Evolutionary conservation across 1,140 invertebrate species (phyloP).

Genomic region (Geopemphigus sp.): DNA sequence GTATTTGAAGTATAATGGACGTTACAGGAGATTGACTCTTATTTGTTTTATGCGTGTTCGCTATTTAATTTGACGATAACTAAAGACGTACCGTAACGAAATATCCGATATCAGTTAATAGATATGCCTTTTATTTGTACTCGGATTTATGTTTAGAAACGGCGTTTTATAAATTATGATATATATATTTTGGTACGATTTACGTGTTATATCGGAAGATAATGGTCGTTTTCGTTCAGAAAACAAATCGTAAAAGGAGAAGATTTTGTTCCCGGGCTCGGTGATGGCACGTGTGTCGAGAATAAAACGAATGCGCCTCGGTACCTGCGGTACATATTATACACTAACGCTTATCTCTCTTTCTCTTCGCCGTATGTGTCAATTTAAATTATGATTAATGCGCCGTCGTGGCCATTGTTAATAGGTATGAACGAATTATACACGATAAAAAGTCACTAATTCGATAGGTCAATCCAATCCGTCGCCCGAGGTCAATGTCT

Average conservation of each 20-base stretch:
- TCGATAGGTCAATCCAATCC: slow-evolving; percentile 38
- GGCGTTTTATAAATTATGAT: not conserved
- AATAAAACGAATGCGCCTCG: not conserved
- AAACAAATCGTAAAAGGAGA: not conserved
- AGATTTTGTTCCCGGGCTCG: too few species aligned
- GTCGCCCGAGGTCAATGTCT: slow-evolving; percentile 30
- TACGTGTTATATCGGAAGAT: not conserved
- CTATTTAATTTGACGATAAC: too few species aligned
- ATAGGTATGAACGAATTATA: slow-evolving; percentile 14
- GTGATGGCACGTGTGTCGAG: not conserved
- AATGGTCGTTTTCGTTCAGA: not conserved
- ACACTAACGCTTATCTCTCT: not conserved
- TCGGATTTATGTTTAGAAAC: not conserved
- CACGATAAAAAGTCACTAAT: slow-evolving; percentile 38
- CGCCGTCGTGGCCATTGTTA: not conserved
- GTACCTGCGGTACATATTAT: not conserved
- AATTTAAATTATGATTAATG: slow-evolving; percentile 37
- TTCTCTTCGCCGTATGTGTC: not conserved
- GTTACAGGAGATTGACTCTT: too few species aligned
- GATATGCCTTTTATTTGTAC: not conserved
- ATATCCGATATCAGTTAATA: too few species aligned
- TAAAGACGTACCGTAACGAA: too few species aligned
- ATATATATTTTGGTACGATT: too few species aligned
- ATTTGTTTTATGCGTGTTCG: too few species aligned
- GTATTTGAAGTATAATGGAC: too few species aligned